phyloP scores from a whole-genome alignment of 2,888 invertebrate genomes.

The Phasia obesa region DNA sequence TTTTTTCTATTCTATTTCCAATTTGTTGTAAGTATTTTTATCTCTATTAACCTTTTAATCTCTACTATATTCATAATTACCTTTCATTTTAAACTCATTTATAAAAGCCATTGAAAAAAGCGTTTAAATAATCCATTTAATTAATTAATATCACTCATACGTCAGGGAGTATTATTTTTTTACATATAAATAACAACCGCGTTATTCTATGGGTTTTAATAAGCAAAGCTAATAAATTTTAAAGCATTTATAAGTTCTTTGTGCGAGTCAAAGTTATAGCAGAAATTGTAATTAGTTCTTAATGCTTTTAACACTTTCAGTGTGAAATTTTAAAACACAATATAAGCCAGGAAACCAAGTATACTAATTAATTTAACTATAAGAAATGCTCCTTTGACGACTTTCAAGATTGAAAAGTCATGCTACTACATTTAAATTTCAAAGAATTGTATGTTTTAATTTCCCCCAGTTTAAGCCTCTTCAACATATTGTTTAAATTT shows the following conservation, averaged over 20 bases:
- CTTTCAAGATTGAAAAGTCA: too few species aligned
- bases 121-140: slow-evolving; percentile 1
- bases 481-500: too few species aligned
- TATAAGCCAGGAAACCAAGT: too few species aligned
- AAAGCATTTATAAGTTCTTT: neutral
- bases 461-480: too few species aligned
- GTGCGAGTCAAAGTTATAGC: neutral
- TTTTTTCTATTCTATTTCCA: neutral
- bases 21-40: too few species aligned
- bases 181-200: neutral
- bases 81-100: slow-evolving; percentile 10
- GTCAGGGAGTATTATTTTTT: neutral
- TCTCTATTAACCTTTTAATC: neutral
- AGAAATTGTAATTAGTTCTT: too few species aligned
- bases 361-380: too few species aligned
- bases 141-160: slow-evolving; percentile 52
- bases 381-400: too few species aligned
- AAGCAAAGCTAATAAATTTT: slow-evolving; percentile 16
- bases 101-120: neutral
- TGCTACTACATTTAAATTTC: too few species aligned
- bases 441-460: too few species aligned
- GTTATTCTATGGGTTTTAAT: neutral
- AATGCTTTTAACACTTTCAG: too few species aligned
- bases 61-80: slow-evolving; percentile 1
- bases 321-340: too few species aligned